Base-by-base conservation (phyloP, 2,888 invertebrate species). In the Synanthedon tipuliformis region DNA sequence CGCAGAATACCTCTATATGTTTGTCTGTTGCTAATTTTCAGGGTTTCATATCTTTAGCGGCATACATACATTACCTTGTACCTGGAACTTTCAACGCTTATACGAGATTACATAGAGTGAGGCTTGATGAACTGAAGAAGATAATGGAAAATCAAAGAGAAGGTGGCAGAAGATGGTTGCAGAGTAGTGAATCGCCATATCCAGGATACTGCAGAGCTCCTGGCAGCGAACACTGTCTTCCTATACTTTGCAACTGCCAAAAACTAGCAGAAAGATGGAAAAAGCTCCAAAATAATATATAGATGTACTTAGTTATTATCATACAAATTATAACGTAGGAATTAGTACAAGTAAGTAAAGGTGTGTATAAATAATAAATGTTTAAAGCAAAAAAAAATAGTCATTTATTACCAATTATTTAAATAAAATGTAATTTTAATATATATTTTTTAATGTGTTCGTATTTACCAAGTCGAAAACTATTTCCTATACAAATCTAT, bases 181-280 rank as follows among this genome's bases (percentile, higher is more conserved):
- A 67, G 40, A 59, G 53, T 12, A 66, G 68, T 2, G 84, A 84
- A 63, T 62, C 69, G 0, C 86, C 86, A 0, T 86, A 69, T 53
- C 86, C 86, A 1, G 86, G 86, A 0, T 86, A 84, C 58, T 86
- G 86, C 51, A 65, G 84, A 27, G 67, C 74, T 0, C 85, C 85
- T 0, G 84, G 77, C 3, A 73, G 71, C 27, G 59, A 51, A 0
- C 45, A 50, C 2, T 86, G 86, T 50, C 4, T 72, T 2, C 76
- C 79, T 4, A 40, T 66, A 0, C 60, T 86, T 0, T 86, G 86
- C 51, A 76, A 86, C 56, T 86, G 86, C 54, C 54, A 69, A 0
- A 68, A 63, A 53, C 61, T 86, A 1, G 56, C 23, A 1, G 56
- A 72, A 55, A 63, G 69, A 56, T 85, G 82, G 81, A 59, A 66